Evolutionary conservation across 1,140 invertebrate species (phyloP), one percentile per base, ranked within the genome.

Genomic region (Neodiprion virginianus): DNA sequence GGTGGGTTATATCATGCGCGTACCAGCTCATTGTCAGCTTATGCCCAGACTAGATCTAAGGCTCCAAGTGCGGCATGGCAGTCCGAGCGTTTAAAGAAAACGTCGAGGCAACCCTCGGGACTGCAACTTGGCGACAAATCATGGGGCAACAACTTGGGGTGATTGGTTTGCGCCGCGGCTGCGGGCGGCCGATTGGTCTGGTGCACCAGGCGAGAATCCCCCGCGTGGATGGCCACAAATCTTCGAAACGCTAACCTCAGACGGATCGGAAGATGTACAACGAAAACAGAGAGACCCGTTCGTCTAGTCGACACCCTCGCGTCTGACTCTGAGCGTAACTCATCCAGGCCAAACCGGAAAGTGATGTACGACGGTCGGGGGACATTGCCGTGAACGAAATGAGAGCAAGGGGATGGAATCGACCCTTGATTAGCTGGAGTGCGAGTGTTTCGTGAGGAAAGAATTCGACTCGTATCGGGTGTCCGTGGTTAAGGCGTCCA

Each of bases 351-450:
- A 65, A 71, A 53, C 72, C 72, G 72, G 67, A 75, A 70, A 72
- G 74, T 82, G 80, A 84, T 83, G 78, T 82, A 84, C 81, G 82
- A 75, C 78, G 82, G 76, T 80, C 79, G 78, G 5, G 28, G 79
- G 79, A 81, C 74, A 77, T 73, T 75, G 21, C 8, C 48, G 75
- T 76, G 76, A 23, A 11, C 8, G 67, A 66, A 49, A 74, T 40
- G 28, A 40, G 28, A 40, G 28, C 28, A 69, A 10, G 4, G 72
- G 28, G 48, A 40, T 40, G 28, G 28, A 61, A 69, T 65, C 72
- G 75, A 67, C 65, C 49, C 70, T 79, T 79, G 76, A 79, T 79
- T 77, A 79, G 75, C 73, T 73, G 76, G 72, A 79, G 74, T 79
- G 78, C 75, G 75, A 48, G 69, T 67, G 72, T 68, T 69, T 12